Conservation (phyloP, 2,113 vertebrate genomes). For the Salvelinus alpinus region DNA sequence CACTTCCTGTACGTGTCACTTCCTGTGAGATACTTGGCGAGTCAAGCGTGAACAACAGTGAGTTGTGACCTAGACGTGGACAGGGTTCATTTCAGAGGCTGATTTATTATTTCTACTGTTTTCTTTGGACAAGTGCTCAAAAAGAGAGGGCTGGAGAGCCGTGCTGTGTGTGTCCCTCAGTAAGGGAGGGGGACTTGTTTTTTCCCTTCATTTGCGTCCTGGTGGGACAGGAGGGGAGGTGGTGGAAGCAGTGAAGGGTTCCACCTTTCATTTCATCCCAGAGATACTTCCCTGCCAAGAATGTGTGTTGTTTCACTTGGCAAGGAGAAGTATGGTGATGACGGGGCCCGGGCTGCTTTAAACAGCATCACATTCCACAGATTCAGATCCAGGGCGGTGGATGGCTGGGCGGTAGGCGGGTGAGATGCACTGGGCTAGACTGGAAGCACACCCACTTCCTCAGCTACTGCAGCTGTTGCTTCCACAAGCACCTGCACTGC, state of each 20-base stretch:
- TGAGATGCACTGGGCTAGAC: constrained; percentile 45
- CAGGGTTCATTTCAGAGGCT: constrained; percentile 62
- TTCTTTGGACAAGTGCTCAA: constrained; percentile 67
- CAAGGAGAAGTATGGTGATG: constrained; percentile 33
- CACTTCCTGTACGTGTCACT: constrained; percentile 53
- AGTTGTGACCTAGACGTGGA: constrained; percentile 23
- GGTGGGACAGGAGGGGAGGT: constrained; percentile 40
- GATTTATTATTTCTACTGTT: constrained; percentile 68
- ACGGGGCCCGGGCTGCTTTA: constrained; percentile 2
- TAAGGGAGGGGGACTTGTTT: constrained; percentile 46
- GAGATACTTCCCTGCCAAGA: constrained; percentile 65
- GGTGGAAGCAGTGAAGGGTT: constrained; percentile 45
- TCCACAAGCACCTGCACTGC: no score
- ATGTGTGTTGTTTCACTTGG: constrained; percentile 66
- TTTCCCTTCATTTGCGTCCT: constrained; percentile 43
- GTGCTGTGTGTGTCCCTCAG: constrained; percentile 20
- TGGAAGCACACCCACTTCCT: constrained; percentile 48
- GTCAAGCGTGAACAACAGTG: constrained; percentile 45
- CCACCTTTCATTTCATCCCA: constrained; percentile 66
- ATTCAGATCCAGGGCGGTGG: not conserved
- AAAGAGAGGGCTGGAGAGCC: constrained; percentile 32
- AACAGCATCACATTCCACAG: constrained; percentile 45
- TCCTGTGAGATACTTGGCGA: constrained; percentile 50
- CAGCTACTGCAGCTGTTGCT: constrained; percentile 31
- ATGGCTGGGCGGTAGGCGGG: not conserved